Conservation (phyloP, 1,140 invertebrate species). For the Hyposmocoma kahamanoa region DNA sequence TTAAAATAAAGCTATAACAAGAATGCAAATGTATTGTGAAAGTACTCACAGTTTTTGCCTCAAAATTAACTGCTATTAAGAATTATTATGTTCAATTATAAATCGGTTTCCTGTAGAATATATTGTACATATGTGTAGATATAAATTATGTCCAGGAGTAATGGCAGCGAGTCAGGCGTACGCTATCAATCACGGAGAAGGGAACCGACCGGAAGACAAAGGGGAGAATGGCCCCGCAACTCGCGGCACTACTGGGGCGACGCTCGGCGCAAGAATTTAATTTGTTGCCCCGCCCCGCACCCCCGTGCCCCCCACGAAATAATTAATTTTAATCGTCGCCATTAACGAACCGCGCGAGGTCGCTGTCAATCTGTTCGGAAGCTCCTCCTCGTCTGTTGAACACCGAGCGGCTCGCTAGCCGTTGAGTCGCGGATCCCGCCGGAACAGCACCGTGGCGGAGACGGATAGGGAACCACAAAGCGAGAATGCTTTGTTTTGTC, state of each 20-base stretch:
- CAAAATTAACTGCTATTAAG: too few relatives aligned
- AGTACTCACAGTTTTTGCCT: too few relatives aligned
- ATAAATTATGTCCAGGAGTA: too few relatives aligned
- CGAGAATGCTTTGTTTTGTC: conserved; percentile 35
- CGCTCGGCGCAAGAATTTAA: conserved; percentile 31
- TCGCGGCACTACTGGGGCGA: neutral
- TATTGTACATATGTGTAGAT: too few relatives aligned
- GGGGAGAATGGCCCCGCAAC: neutral
- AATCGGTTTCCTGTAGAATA: too few relatives aligned
- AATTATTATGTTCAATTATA: too few relatives aligned
- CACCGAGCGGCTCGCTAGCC: too few relatives aligned
- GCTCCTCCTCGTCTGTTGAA: neutral
- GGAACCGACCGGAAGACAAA: too few relatives aligned
- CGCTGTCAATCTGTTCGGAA: neutral
- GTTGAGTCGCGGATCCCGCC: neutral
- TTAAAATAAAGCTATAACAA: too few relatives aligned
- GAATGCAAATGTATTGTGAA: too few relatives aligned
- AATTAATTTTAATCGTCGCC: conserved; percentile 66
- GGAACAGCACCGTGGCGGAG: neutral
- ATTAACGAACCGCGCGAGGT: conserved; percentile 36
- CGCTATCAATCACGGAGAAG: too few relatives aligned
- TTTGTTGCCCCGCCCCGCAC: conserved; percentile 24
- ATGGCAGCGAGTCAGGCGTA: too few relatives aligned
- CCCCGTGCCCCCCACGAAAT: conserved; percentile 13
- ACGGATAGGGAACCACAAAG: conserved; percentile 8